These are phyloP conservation scores for Stenichneumon culpator DNA, from an alignment of 2,888 invertebrate species.

Conservation along the genomic window DNA sequence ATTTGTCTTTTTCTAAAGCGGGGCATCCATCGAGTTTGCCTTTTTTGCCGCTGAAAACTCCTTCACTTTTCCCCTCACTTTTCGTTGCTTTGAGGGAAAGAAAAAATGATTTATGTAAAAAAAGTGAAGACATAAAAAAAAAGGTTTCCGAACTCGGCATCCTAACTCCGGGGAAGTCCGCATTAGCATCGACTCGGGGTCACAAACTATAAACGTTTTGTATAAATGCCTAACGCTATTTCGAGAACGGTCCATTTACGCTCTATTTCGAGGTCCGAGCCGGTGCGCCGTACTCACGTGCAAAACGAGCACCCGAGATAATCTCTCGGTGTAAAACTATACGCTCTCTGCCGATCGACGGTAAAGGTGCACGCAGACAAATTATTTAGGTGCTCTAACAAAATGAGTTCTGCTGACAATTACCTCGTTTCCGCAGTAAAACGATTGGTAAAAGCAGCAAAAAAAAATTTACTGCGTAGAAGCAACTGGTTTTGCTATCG, in stretches of 20 bases:
- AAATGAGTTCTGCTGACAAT: too few relatives aligned
- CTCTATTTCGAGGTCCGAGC: slow-evolving; percentile 62
- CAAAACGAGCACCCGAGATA: slow-evolving; percentile 1
- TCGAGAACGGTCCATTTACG: slow-evolving; percentile 64
- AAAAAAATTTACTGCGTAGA: too few relatives aligned
- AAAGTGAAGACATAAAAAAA: not conserved
- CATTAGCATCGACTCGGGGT: slow-evolving; percentile 58
- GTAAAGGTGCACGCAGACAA: too few relatives aligned
- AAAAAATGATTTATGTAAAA: not conserved
- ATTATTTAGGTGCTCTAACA: too few relatives aligned
- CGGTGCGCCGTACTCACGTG: slow-evolving; percentile 25
- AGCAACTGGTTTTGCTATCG: too few relatives aligned
- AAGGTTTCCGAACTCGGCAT: slow-evolving; percentile 30
- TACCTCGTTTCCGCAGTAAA: too few relatives aligned
- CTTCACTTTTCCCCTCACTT: too few relatives aligned
- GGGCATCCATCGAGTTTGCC: too few relatives aligned
- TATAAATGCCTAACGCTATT: slow-evolving; percentile 57
- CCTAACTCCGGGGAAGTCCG: slow-evolving; percentile 51
- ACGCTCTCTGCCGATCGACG: not conserved
- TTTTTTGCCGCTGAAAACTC: too few relatives aligned
- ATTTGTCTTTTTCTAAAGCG: too few relatives aligned
- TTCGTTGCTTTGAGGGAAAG: too few relatives aligned
- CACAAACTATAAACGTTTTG: slow-evolving; percentile 53
- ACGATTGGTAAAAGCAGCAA: too few relatives aligned
- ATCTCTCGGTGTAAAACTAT: not conserved